A percentile compares a stretch with the other conserved stretches of the same genome.
These are phyloP conservation scores for Clangula hyemalis DNA, from an alignment of 2,797 vertebrate genomes.

Conservation along the genomic window DNA sequence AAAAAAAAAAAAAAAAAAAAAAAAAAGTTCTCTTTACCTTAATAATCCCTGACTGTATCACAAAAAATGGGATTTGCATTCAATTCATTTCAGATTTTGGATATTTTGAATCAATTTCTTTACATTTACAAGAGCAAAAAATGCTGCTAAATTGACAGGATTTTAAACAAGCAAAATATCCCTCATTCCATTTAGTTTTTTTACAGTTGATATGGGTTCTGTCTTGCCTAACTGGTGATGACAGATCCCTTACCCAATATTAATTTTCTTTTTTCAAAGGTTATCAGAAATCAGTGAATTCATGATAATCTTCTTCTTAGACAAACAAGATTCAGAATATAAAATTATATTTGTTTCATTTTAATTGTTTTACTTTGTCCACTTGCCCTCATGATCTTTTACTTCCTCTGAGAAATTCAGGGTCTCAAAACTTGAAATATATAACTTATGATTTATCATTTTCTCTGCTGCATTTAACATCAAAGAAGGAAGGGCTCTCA, in stretches of 20 bases:
- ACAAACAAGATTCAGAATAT: not conserved
- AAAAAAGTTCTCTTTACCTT: not conserved
- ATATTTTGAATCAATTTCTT: not conserved
- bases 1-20: not conserved
- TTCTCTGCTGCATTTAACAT: not conserved
- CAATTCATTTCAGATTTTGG: not conserved
- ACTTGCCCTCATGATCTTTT: not conserved
- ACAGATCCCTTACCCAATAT: not conserved
- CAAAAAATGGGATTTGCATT: not conserved
- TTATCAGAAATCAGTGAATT: not conserved
- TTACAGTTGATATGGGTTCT: not conserved
- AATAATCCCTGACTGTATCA: not conserved
- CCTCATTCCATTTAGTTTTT: not conserved
- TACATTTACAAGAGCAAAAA: not conserved
- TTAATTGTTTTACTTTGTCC: not conserved
- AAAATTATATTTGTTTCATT: not conserved
- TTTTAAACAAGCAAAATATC: not conserved
- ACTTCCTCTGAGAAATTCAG: not conserved
- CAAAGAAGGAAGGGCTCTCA: not conserved
- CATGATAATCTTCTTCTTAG: not conserved
- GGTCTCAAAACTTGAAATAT: not conserved
- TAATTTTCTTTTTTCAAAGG: fast-evolving
- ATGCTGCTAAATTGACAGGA: not conserved
- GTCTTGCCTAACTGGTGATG: not conserved
- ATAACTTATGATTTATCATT: not conserved